Base-by-base conservation (phyloP, 1,140 invertebrate genomes). In the Spodoptera litura region DNA sequence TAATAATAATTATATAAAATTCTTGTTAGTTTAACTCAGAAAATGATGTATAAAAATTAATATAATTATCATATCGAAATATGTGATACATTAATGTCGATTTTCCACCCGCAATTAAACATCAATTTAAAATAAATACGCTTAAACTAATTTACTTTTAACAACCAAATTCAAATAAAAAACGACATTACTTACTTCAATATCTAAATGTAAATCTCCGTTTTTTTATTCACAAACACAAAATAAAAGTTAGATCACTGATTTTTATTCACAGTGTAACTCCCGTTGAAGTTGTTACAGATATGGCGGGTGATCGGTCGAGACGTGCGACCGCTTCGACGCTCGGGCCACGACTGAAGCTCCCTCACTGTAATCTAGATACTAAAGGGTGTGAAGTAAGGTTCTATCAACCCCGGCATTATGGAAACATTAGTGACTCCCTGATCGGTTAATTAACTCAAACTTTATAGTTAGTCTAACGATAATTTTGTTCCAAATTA, bases 401-500 rank as follows among this genome's bases (percentile, higher is more conserved):
- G 64, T 81, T 76, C 80, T 79, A 82, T 83, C 79, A 83, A 78
- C 64, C 80, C 73, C 38, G 27, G 73, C 77, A 75, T 80, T 81
- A 78, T 78, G 78, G 71, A 55, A 49, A 77, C 78, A 80, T 83
- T 85, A 82, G 79, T 77, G 55, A 82, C 81, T 83, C 83, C 79
- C 68, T 62, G 68, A 78, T 74, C 55, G 55, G 77, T 78, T 78
- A 78, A 78, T 81, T 78, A 78, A 75, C 66, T 44, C 70, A 20
- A 59, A 75, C 56, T 72, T 78, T 72, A 71, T 20, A 52, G 68
- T 58, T 58, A 15, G 31, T 70, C 20, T 35, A 35, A 62, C 56
- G 56, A 78, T 72, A 73, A 62, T 66, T 71, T 44, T 71, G 44
- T 70, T 12, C 27, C 52, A 71, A 71, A 71, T 71, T 70, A 70